These are phyloP conservation scores for Microctonus brassicae DNA, from an alignment of 2,888 invertebrate genomes.

Conservation along the genomic window DNA sequence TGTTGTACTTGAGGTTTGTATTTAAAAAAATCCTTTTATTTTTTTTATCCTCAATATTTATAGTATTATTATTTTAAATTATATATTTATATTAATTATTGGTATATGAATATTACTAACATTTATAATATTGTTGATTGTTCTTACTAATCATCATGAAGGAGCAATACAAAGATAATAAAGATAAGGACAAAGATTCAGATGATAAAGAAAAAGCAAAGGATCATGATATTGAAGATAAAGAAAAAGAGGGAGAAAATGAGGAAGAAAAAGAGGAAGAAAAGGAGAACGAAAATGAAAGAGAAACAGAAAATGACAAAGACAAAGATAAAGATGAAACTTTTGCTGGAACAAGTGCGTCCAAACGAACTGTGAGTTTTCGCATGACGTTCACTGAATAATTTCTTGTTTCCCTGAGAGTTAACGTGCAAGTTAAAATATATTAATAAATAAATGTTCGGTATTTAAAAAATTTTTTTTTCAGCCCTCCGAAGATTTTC, in stretches of 20 bases:
- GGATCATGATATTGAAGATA: conserved; percentile 18
- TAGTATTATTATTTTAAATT: background rate
- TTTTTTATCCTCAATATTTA: background rate
- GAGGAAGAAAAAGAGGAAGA: conserved; percentile 15
- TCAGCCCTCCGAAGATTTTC: conserved; percentile 59
- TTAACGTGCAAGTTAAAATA: background rate
- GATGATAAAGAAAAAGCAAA: conserved; percentile 17
- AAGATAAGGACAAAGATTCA: conserved; percentile 30
- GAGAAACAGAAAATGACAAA: conserved; percentile 35
- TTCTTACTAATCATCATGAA: conserved; percentile 31
- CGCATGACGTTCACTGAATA: conserved; percentile 6
- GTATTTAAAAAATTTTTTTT: conserved; percentile 1
- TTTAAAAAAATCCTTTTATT: too few relatives aligned
- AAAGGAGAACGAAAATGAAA: conserved; percentile 31
- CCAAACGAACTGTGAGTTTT: conserved; percentile 66
- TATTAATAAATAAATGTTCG: background rate
- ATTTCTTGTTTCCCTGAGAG: background rate
- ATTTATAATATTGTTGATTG: conserved; percentile 24
- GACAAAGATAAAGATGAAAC: conserved; percentile 53
- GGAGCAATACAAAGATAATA: conserved; percentile 36
- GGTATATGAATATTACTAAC: conserved; percentile 22
- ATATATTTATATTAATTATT: background rate
- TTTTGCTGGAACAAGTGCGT: conserved; percentile 63
- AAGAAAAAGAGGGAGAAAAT: conserved; percentile 23
- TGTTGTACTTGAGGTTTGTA: conserved; percentile 71